Evolutionary conservation across 2,888 invertebrate species (phyloP), one percentile per base, ranked within the genome.

Genomic region (Spodoptera exigua): DNA sequence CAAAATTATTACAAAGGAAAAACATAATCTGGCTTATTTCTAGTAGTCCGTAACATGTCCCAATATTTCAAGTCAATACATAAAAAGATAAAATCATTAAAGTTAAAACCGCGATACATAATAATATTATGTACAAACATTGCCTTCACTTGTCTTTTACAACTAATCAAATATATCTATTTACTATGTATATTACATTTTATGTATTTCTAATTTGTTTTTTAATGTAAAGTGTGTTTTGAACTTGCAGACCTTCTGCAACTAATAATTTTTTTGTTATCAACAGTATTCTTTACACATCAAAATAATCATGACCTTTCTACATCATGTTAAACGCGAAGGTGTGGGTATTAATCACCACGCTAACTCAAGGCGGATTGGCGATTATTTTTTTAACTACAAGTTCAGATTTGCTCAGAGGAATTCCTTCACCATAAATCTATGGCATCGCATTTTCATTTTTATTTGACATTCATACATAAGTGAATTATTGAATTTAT

Each of bases 61-160:
- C 44, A 7, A 36, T 27, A 12, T 27, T 27, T 27, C 63, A 66
- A 62, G 78, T 76, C 76, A 78, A 72, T 57, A 34, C 45, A 64
- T 76, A 76, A 74, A 74, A 60, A n/a, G 27, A 63, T 75, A 70
- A 66, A 74, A 77, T 68, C 55, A 60, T 53, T 55, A 77, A 65
- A 53, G 58, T 53, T 56, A 66, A 61, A 62, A 62, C 51, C 46
- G 74, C 58, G 54, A 56, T 51, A 77, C 75, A 78, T 66, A 69
- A 63, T 67, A 68, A 49, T 58, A 56, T 73, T 77, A 79, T 78
- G 76, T 78, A 76, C 77, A 76, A 78, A 70, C 56, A 63, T 59
- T 47, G 60, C 47, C 54, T 47, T 67, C 62, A 76, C 40, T 73
- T 70, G 73, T 78, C 71, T 76, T 76, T 76, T 68, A 64, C 45